Percentiles rank a stretch among this genome's conserved stretches.
Evolutionary conservation across 2,888 invertebrate genomes (phyloP).

Genomic region (Dromius quadrimaculatus): DNA sequence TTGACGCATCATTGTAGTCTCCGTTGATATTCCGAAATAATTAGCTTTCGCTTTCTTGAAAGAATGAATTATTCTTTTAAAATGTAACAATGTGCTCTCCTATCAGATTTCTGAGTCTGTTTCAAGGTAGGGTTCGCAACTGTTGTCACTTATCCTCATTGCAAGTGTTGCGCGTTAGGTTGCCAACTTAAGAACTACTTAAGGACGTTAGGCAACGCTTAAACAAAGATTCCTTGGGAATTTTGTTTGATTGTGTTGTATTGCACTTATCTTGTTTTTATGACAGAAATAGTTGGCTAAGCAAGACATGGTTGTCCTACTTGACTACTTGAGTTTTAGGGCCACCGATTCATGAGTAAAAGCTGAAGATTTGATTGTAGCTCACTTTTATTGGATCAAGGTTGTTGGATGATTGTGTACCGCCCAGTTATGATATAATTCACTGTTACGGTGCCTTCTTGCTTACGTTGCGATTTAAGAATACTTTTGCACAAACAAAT

Average conservation of each 20-base stretch:
- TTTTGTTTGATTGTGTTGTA: constrained; percentile 39
- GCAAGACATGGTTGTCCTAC: too few species aligned
- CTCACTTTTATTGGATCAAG: constrained; percentile 38
- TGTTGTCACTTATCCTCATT: constrained; percentile 4
- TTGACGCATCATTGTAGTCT: too few species aligned
- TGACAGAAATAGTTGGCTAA: too few species aligned
- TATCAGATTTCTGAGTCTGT: constrained; percentile 9
- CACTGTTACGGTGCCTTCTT: constrained; percentile 19
- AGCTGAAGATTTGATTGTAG: too few species aligned
- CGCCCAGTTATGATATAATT: constrained; percentile 46
- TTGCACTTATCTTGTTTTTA: constrained; percentile 29
- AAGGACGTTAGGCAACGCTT: constrained; percentile 39
- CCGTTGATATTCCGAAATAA: too few species aligned
- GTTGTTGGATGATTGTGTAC: constrained; percentile 33
- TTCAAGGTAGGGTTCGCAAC: constrained; percentile 36
- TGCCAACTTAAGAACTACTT: constrained; percentile 46
- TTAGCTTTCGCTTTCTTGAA: too few species aligned
- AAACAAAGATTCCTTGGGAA: constrained; percentile 40
- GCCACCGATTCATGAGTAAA: too few species aligned
- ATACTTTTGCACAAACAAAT: too few species aligned
- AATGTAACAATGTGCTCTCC: too few species aligned
- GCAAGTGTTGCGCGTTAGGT: constrained; percentile 34
- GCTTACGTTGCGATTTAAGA: constrained; percentile 3
- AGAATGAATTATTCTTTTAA: too few species aligned
- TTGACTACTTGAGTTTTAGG: too few species aligned